Base-by-base conservation (phyloP, 2,797 vertebrate species). In the Microtus californicus region DNA sequence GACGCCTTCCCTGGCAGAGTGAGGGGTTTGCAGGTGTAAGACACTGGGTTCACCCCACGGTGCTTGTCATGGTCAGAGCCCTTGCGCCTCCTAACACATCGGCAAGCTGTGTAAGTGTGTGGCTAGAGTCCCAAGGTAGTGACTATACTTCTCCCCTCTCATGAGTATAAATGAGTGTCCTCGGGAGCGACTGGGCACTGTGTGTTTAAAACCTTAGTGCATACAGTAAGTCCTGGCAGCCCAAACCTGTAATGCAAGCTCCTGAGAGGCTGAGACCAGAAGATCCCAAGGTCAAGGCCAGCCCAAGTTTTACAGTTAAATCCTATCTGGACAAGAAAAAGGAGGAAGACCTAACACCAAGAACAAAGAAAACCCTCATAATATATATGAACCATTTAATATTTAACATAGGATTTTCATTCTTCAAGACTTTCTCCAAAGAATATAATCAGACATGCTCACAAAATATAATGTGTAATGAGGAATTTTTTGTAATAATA, bases 361-460 rank as follows among this genome's bases (percentile, higher is more conserved):
- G 40, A 45, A 74, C n/a, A 43, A 8, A 23, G n/a, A 93, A 95
- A 93, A 40, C 34, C 6, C 56, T 77, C 56, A 86, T 92, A 90
- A 79, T 48, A 21, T 88, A 80, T 31, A 11, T 59, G 96, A 91
- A 91, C 63, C 74, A 76, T 74, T 92, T 82, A 86, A 86, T 76
- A 79, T 63, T 89, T 90, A 88, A 81, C 51, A 56, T 3, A 48
- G 40, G 77, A 61, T 83, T 83, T 96, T 96, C 25, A 61, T 73
- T 83, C 77, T 29, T 85, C 89, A 96, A 79, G 87, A 43, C 12
- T 89, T 96, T 95, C 67, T 90, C 56, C 73, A 94, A 94, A 90
- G 77, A 81, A 90, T 93, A 85, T 67, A 71, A 76, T 27, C 43
- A 92, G 65, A 94, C 27, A 91, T 12, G 73, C 13, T 56, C 37